Conservation (phyloP, 2,888 invertebrate species). For the Zygogramma bicolorata region DNA sequence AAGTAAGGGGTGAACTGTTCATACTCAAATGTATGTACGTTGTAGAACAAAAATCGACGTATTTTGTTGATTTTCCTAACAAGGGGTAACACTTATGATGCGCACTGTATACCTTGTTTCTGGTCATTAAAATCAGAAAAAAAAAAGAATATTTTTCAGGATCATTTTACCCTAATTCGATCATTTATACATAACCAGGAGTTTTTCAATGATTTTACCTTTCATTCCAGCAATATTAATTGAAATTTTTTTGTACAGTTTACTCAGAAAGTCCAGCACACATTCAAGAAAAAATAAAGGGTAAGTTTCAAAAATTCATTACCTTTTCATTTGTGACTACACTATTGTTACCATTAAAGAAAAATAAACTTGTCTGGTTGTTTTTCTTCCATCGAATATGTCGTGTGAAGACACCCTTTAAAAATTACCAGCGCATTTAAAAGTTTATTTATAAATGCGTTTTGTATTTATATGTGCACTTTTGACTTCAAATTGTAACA, state of each 20-base stretch:
- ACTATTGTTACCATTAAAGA: background rate
- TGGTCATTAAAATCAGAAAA: too few species aligned
- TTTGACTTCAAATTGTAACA: background rate
- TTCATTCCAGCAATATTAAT: background rate
- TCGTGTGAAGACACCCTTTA: background rate
- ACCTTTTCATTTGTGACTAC: background rate
- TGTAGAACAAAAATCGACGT: too few species aligned
- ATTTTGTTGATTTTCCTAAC: too few species aligned
- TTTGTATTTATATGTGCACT: background rate
- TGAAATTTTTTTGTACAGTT: constrained; percentile 50
- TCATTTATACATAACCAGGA: background rate
- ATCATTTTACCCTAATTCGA: too few species aligned
- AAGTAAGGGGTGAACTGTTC: too few species aligned
- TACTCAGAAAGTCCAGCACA: constrained; percentile 58
- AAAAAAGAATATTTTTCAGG: too few species aligned
- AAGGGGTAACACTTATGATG: too few species aligned
- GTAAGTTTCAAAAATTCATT: constrained; percentile 55
- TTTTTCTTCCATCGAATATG: constrained; percentile 5
- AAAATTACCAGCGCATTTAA: background rate
- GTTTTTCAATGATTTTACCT: background rate
- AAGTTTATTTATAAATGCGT: background rate
- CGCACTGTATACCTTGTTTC: too few species aligned
- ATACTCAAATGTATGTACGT: too few species aligned
- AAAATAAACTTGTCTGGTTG: constrained; percentile 9
- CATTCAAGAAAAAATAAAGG: constrained; percentile 64